Base-by-base conservation (phyloP, 2,888 invertebrate genomes). In the Ferrisia virgata region DNA sequence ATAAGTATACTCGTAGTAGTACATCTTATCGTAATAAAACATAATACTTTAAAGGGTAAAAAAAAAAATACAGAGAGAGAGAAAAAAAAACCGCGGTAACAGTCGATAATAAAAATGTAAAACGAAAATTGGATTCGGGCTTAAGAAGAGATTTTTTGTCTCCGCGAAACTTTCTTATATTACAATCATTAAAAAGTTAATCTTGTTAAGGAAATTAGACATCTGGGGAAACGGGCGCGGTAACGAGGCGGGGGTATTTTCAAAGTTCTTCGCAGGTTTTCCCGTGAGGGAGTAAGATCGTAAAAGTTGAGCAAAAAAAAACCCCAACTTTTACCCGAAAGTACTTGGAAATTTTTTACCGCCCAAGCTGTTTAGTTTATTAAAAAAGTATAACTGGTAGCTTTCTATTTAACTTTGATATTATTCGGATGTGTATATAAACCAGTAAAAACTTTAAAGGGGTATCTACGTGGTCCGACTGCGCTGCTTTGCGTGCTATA, bases 131-230 rank as follows among this genome's bases (percentile, higher is more conserved):
- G 43, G 79, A 43, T 79, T 79, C 79, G 79, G 28, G 36, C 47
- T 43, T 79, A 43, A 47, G 47, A 79, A 40, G 43, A 31, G 36
- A 39, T 79, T 79, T 80, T 80, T 80, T 80, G 39, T 80, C 43
- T 31, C 43, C 58, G 53, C 33, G 15, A 25, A 33, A 39, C 22
- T 40, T 40, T 72, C 69, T 36, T 82, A 40, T 72, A 72, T 64
- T 82, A 82, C 82, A 40, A 69, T 82, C 82, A 82, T 82, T 82
- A 82, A 82, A 82, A 82, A 82, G 72, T 82, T 82, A 72, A 82
- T 69, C 72, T 82, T 82, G 64, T 72, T 72, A 82, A 82, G 28
- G 69, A 82, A 82, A 82, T 82, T 82, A 72, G 82, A 82, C 82
- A 82, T 82, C 64, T 82, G 72, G 82, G 82, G 72, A 64, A 72